Percentiles rank a stretch among this genome's conserved stretches.
These are phyloP conservation scores for Archips xylosteana DNA, from an alignment of 2,888 invertebrate genomes.

Conservation along the genomic window DNA sequence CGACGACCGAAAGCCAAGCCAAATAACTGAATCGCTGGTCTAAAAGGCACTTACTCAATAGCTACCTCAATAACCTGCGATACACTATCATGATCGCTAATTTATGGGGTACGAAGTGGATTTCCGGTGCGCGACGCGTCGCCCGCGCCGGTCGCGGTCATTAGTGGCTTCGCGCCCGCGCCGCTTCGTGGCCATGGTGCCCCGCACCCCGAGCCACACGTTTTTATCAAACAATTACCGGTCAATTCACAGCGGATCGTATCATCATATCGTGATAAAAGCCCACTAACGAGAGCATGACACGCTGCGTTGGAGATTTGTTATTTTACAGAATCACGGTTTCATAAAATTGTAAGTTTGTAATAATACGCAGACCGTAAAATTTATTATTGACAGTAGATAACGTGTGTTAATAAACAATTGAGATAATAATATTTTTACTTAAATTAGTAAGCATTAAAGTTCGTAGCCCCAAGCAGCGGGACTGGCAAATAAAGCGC, in stretches of 20 bases:
- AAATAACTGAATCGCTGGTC: background rate
- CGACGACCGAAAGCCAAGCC: background rate
- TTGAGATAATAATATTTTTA: background rate
- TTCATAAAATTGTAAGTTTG: background rate
- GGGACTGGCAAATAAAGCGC: background rate
- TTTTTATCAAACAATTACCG: constrained; percentile 70
- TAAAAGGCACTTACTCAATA: background rate
- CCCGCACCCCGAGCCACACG: constrained; percentile 20
- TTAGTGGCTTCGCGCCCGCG: constrained; percentile 38
- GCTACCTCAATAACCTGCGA: constrained; percentile 35
- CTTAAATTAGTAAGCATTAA: background rate
- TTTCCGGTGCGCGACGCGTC: constrained; percentile 49
- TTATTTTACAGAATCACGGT: constrained; percentile 29
- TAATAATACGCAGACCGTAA: background rate
- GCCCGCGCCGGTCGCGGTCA: constrained; percentile 27
- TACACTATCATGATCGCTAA: constrained; percentile 50
- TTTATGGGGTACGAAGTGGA: constrained; percentile 50
- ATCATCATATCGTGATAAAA: constrained; percentile 59
- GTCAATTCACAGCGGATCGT: constrained; percentile 64
- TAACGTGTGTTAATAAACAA: background rate
- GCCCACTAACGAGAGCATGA: constrained; percentile 45
- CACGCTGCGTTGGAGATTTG: constrained; percentile 13
- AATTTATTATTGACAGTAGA: background rate
- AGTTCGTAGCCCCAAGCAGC: background rate
- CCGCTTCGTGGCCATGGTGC: constrained; percentile 45